Evolutionary conservation across 2,888 invertebrate genomes (phyloP), one percentile per base, ranked within the genome.

Genomic region (Smittia aterrima): DNA sequence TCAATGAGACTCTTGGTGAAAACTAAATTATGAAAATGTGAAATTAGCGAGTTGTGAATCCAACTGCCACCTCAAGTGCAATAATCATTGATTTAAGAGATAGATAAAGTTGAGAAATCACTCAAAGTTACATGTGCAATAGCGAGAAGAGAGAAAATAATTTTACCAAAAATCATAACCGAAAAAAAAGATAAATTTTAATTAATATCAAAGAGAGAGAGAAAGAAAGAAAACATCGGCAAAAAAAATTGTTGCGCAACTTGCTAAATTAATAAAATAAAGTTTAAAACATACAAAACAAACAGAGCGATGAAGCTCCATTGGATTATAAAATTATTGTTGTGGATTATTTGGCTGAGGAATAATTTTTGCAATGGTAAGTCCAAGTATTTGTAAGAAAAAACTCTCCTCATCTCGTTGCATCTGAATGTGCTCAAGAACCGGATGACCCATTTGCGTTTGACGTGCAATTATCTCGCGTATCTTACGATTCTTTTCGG

Each of bases 281-380:
- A 32, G 9, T 32, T 32, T 6, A 32, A 18, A n/a, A 18, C 25
- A 70, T 20, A 70, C 20, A 54, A 70, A 70, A 32, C 53, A 54
- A 70, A 7, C 54, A 70, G 70, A 70, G 70, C 70, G 70, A 70
- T 70, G 70, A 70, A 70, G 6, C 47, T 68, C 13, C 25, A 70
- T 70, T 70, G 25, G 70, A 70, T 70, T 70, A 54, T 70, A 70
- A 67, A 67, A 47, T 67, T 67, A 32, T 38, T 38, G 7, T 11
- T 67, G 27, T 70, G 70, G 70, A 70, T 70, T 54, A 70, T 53
- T n/a, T 22, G 32, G 38, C 24, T 67, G 22, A 11, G 41, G 41
- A 40, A 66, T 16, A 27, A 67, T 70, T 32, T 70, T 9, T 70
- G 70, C 54, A 54, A 16, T 18, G 53, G 70, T 70, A 22, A 70